These are phyloP conservation scores for Arremon aurantiirostris DNA, from an alignment of 2,797 vertebrate genomes.

Conservation along the genomic window DNA sequence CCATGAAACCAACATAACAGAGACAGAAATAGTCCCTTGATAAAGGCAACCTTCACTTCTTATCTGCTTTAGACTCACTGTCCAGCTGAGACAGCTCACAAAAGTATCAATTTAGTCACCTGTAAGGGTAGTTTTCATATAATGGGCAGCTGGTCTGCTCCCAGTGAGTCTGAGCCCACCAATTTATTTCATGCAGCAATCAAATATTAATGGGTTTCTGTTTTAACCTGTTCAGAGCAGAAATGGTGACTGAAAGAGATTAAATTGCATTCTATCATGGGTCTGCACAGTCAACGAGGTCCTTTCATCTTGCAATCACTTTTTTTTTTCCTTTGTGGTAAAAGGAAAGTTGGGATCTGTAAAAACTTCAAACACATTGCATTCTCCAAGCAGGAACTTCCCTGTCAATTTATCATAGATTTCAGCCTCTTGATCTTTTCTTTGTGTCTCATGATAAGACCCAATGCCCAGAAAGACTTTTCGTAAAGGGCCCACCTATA, in stretches of 20 bases:
- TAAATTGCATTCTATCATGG: neutral
- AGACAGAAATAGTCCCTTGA: neutral
- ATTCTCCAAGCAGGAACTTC: conserved; percentile 30
- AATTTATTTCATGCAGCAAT: neutral
- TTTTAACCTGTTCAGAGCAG: neutral
- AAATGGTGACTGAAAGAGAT: neutral
- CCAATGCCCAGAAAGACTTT: neutral
- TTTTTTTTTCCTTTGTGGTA: neutral
- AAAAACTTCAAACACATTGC: conserved; percentile 37
- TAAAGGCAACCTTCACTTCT: neutral
- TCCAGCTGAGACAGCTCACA: neutral
- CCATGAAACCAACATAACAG: neutral
- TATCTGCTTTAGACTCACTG: neutral
- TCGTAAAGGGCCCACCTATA: conserved; percentile 4
- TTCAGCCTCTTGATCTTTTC: conserved; percentile 25
- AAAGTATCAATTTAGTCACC: neutral
- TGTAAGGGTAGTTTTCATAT: neutral
- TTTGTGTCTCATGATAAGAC: conserved; percentile 5
- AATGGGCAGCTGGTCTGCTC: neutral
- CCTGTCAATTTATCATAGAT: conserved; percentile 16
- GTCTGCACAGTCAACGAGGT: neutral
- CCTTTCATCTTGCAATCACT: neutral
- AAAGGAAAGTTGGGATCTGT: neutral
- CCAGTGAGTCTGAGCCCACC: neutral
- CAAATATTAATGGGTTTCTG: neutral